Base-by-base conservation (phyloP, 2,888 invertebrate species). In the Thymelicus acteon region DNA sequence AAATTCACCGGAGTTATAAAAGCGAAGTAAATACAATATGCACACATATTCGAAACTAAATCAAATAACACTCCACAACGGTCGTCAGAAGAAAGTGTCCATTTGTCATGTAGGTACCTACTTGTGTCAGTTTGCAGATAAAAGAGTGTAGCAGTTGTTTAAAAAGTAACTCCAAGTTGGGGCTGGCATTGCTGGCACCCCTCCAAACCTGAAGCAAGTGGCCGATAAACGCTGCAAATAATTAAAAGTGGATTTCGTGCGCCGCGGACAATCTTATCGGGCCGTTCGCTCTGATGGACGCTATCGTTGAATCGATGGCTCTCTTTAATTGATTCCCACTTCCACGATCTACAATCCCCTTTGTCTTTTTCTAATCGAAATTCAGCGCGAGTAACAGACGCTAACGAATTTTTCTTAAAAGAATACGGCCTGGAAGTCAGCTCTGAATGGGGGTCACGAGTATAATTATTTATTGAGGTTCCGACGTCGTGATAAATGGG, bases 301-400 rank as follows among this genome's bases (percentile, higher is more conserved):
- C 86, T 91, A 93, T 93, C 93, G 88, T 74, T 81, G 82, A 85
- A 93, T 92, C 92, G 88, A 93, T 90, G 90, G 89, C 83, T 79
- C 84, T 80, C 88, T 90, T 92, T 93, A 93, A 93, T 93, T 93
- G 93, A 92, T 92, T 92, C 88, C 87, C 80, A 83, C 82, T 86
- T 83, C 80, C 81, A 82, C 82, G 77, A 80, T 69, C 85, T 80
- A 85, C 88, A 88, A 86, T 85, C 86, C 82, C 83, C 90, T 90
- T 92, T 91, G 92, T 91, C 89, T 91, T 89, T 86, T 85, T 87
- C 88, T 88, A 88, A 90, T 92, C 87, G 89, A 84, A 85, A 89
- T 90, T 88, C 89, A 86, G 81, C 77, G 75, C 78, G 80, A 77
- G 87, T 83, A 79, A 78, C 80, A 75, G 74, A 74, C 75, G 74